Base-by-base conservation (phyloP, 1,140 invertebrate species). In the Acromyrmex echinatior region DNA sequence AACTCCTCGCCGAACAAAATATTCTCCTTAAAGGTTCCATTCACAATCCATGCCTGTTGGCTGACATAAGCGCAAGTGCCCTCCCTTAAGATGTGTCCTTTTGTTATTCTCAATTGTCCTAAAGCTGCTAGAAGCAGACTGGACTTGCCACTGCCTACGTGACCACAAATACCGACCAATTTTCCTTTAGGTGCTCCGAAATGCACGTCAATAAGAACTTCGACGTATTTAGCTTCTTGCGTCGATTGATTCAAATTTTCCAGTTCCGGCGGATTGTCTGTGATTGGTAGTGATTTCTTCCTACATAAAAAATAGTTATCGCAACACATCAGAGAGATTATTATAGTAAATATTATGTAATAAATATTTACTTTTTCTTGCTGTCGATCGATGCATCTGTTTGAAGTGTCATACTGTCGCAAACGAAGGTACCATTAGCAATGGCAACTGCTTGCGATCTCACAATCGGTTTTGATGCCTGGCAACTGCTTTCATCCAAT, bases 11-110 rank as follows among this genome's bases (percentile, higher is more conserved):
- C 96, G 94, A 97, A 97, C 0, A 97, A 82, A 80, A 98, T 97
- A 92, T 98, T 98, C n/a, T 98, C 97, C 76, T 95, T 95, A 0
- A 97, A 92, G 6, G 97, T 97, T 0, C 95, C 95, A 93, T 97
- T 97, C 62, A 96, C 93, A 49, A 98, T 96, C 97, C 97, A 97
- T 0, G 97, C 95, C 88, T 97, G 96, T 92, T 98, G 97, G 31
- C 96, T 95, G 3, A 97, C 97, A 88, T 97, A 97, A 0, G 97
- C 97, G 82, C 97, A 95, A 18, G 93, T 94, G 12, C 97, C 97
- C 68, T 96, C 95, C 21, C 97, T 93, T 68, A 95, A 94, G 12
- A 97, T 89, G 65, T 96, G 93, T 12, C 97, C 97, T 7, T 87
- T 86, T 3, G 88, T 93, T 60, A 95, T 92, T 62, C 90, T 91